These are phyloP conservation scores for Micromesistius poutassou DNA, from an alignment of 2,797 vertebrate genomes.

Conservation along the genomic window DNA sequence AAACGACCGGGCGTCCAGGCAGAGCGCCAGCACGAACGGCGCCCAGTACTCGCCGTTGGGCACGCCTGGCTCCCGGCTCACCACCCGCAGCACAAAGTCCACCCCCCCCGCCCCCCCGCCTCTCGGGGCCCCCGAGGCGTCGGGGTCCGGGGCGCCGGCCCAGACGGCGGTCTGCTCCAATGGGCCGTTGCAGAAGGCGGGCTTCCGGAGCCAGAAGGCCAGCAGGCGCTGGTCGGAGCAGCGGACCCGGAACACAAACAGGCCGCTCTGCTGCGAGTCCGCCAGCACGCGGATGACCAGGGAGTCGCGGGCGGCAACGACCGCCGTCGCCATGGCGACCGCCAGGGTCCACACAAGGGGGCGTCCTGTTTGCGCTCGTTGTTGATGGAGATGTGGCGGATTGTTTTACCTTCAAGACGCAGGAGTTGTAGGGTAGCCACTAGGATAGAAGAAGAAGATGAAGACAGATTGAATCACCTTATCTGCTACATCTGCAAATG, in stretches of 20 bases:
- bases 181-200: constrained; percentile 57
- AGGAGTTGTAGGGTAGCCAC: no score
- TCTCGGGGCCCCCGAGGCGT: not conserved
- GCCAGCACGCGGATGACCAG: constrained; percentile 64
- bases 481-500: no score
- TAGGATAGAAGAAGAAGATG: no score
- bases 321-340: constrained; percentile 55
- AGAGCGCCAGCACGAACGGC: constrained; percentile 63
- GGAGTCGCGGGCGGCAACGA: constrained; percentile 31
- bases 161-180: constrained; percentile 59
- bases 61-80: constrained; percentile 42
- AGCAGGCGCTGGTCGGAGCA: constrained; percentile 61
- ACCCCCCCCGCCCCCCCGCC: constrained; percentile 13
- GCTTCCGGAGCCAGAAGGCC: constrained; percentile 61
- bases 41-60: constrained; percentile 69
- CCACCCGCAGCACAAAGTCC: constrained; percentile 58
- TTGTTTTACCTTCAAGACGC: no score
- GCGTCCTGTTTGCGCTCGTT: no score
- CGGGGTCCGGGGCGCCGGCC: not conserved
- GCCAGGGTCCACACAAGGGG: no score
- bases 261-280: constrained; percentile 54
- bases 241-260: constrained; percentile 53
- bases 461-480: no score
- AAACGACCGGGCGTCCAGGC: constrained; percentile 60
- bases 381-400: no score